Base-by-base conservation (phyloP, 2,113 vertebrate species). In the Oreochromis aureus region DNA sequence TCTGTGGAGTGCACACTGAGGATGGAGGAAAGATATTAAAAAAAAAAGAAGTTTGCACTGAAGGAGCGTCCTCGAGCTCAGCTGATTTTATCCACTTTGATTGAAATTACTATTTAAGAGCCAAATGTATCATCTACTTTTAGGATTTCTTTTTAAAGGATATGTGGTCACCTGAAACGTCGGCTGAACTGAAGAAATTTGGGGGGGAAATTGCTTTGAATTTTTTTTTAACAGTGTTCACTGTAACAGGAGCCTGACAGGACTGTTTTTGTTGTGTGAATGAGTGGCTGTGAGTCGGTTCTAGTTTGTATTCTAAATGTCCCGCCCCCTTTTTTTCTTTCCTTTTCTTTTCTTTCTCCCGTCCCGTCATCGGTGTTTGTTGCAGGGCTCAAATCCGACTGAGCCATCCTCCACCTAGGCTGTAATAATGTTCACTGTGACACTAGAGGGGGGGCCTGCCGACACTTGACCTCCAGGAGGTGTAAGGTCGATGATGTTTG, bases 341-440 rank as follows among this genome's bases (percentile, higher is more conserved):
- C 0, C 2, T 34, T 36, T 63, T 1, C 61, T 59, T 73, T 84
- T 80, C 39, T 51, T 11, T 44, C 15, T 88, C 84, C 63, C 87
- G 66, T 90, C 81, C 51, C 9, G 66, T 87, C 88, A 71, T 51
- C 79, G 5, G 9, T 84, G 82, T 89, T 85, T 53, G 66, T 80
- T 53, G 85, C 90, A 80, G 86, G 87, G 83, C 86, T 92, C 80
- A 80, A 24, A 80, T 84, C 83, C 18, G n/a, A 86, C 66, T 2
- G 66, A 88, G 83, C 87, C 85, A 34, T 86, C 90, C 90, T 93
- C 87, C 89, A 59, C 22, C 85, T 59, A 80, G 86, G 82, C 89
- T 95, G 90, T 90, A 94, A 95, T 91, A 87, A 89, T 91, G 69
- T 91, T 95, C 95, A 95, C 95, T 96, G 95, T 95, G 95, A 96